Percentiles rank a stretch among this genome's conserved stretches.
These are phyloP conservation scores for Agelas oroides DNA, from an alignment of 37 sponge, comb jelly and placozoan species.

Conservation along the genomic window DNA sequence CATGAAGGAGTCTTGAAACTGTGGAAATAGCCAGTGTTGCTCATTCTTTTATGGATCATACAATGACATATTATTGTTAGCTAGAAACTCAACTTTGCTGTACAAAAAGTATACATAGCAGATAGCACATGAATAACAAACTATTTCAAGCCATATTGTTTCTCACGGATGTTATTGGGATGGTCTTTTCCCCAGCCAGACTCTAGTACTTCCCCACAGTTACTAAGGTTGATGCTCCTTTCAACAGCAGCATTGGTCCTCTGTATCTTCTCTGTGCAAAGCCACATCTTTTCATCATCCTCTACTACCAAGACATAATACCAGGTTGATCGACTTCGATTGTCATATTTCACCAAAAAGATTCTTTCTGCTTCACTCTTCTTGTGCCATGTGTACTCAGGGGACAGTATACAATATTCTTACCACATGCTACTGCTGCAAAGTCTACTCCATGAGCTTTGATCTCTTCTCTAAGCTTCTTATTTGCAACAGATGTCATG, in stretches of 20 bases:
- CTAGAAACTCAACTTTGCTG: too few species aligned
- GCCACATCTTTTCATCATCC: slow-evolving; percentile 32
- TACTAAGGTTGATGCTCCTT: slow-evolving; percentile 39
- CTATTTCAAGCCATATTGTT: not conserved
- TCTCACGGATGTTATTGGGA: slow-evolving; percentile 39
- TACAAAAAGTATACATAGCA: too few species aligned
- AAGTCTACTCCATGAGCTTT: slow-evolving; percentile 20
- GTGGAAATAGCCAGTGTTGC: slow-evolving; percentile 65
- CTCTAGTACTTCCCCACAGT: slow-evolving; percentile 52
- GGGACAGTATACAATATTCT: slow-evolving; percentile 3
- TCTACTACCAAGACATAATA: slow-evolving; percentile 75
- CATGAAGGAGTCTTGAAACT: slow-evolving; percentile 84
- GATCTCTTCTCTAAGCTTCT: slow-evolving; percentile 19
- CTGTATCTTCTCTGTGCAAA: slow-evolving; percentile 29
- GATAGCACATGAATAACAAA: too few species aligned
- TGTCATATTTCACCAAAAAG: slow-evolving; percentile 41
- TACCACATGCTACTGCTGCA: slow-evolving; percentile 23
- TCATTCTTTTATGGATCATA: not conserved
- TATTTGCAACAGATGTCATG: not conserved
- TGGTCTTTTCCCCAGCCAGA: slow-evolving; percentile 65
- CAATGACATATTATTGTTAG: too few species aligned
- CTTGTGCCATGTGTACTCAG: slow-evolving; percentile 24
- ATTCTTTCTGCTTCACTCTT: not conserved
- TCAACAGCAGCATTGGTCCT: not conserved
- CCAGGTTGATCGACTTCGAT: slow-evolving; percentile 65